phyloP scores from a whole-genome alignment of 1,140 invertebrate genomes.

The Halesus radiatus region DNA sequence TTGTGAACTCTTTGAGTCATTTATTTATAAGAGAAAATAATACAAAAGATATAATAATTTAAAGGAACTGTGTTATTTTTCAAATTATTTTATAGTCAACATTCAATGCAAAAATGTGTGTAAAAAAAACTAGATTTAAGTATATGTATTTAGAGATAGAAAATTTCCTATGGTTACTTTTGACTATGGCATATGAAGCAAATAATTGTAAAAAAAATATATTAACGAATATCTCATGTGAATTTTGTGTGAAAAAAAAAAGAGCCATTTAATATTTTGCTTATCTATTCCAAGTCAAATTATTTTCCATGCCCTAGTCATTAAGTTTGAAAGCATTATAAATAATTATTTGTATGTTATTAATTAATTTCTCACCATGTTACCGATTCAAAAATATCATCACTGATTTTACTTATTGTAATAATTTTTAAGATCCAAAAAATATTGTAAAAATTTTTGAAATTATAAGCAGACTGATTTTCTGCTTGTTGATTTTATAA shows the following conservation, averaged over 20 bases:
- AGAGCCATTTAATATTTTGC: not conserved
- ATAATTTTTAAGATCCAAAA: too few species aligned
- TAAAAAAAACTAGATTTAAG: slow-evolving; percentile 1
- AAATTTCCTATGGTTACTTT: not conserved
- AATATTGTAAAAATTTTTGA: too few species aligned
- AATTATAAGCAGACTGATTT: too few species aligned
- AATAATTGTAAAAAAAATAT: too few species aligned
- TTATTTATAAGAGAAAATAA: not conserved
- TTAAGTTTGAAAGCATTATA: slow-evolving; percentile 21
- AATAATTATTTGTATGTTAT: not conserved
- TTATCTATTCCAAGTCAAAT: slow-evolving; percentile 4
- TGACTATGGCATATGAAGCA: not conserved
- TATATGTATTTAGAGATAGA: not conserved
- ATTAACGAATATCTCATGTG: not conserved
- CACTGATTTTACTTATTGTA: too few species aligned
- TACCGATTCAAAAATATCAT: slow-evolving; percentile 4
- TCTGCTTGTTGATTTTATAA: too few species aligned
- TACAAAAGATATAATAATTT: not conserved
- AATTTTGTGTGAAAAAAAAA: not conserved
- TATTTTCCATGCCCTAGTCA: slow-evolving; percentile 25
- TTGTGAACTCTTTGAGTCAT: too few species aligned
- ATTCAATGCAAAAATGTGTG: slow-evolving; percentile 31
- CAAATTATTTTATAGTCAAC: slow-evolving; percentile 20
- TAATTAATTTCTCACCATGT: slow-evolving; percentile 3
- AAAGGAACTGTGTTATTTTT: slow-evolving; percentile 36